Evolutionary conservation across 2,113 vertebrate species (phyloP).

Genomic region (Jacana jacana): DNA sequence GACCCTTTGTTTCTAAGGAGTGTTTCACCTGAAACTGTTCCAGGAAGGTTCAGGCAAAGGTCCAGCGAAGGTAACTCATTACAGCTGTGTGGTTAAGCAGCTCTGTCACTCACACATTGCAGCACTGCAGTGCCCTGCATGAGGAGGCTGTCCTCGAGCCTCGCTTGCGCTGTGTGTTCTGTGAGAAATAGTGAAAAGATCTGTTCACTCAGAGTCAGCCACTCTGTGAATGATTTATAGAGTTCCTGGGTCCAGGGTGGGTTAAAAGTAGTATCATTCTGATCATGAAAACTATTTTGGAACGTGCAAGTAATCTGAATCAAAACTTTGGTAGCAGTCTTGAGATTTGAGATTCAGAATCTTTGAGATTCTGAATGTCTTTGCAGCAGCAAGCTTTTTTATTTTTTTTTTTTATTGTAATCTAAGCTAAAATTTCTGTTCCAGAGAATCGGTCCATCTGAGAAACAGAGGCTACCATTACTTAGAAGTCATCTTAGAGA

Average conservation of each 20-base stretch:
- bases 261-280: not conserved
- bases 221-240: rapidly evolving
- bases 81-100: not conserved
- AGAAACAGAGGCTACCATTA: not conserved
- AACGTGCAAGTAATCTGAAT: not conserved
- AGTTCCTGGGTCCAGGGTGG: not conserved
- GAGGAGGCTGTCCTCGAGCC: not conserved
- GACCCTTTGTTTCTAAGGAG: not conserved
- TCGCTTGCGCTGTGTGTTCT: rapidly evolving
- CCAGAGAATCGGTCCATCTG: not conserved
- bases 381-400: not conserved
- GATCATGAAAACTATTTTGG: not conserved
- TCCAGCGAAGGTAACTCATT: not conserved
- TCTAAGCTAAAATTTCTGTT: not conserved
- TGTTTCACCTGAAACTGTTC: not conserved
- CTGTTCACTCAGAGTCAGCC: not conserved
- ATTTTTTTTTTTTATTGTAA: not conserved
- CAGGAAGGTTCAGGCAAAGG: not conserved
- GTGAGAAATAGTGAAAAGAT: not conserved
- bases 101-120: not conserved
- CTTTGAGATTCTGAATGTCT: not conserved
- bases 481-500: not conserved
- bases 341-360: not conserved
- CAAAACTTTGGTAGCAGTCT: not conserved
- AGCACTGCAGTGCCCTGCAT: not conserved